Conservation (phyloP, 2,797 vertebrate species). For the Numenius phaeopus region DNA sequence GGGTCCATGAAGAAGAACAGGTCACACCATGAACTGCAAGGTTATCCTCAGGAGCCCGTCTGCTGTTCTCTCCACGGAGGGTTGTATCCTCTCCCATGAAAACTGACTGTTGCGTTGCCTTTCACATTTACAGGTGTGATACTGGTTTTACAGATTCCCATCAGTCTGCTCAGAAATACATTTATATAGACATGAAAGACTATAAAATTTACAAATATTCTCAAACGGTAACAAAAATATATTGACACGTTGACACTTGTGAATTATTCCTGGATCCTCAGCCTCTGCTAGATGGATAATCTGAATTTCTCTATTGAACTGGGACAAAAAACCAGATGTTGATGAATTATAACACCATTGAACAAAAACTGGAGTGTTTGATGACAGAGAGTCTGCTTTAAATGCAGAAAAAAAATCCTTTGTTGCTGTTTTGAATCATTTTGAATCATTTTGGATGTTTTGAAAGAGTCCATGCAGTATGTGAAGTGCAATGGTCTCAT, state of each 20-base stretch:
- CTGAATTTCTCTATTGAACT: not conserved
- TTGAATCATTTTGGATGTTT: not conserved
- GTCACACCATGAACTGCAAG: not conserved
- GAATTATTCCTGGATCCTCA: not conserved
- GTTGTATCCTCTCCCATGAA: not conserved
- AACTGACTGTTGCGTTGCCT: not conserved
- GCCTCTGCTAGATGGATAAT: not conserved
- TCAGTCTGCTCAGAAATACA: not conserved
- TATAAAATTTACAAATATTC: slow-evolving; percentile 6
- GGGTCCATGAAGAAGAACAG: not conserved
- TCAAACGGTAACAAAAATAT: not conserved
- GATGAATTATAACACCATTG: not conserved
- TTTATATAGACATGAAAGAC: not conserved
- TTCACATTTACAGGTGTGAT: not conserved
- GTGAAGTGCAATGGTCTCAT: not conserved
- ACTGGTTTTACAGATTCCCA: not conserved
- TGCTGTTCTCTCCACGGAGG: not conserved
- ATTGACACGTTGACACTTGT: not conserved
- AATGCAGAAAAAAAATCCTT: not conserved
- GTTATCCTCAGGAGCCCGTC: not conserved
- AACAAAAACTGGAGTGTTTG: not conserved
- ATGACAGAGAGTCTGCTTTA: not conserved
- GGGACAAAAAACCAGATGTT: not conserved
- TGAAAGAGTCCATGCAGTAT: not conserved
- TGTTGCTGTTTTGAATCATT: not conserved